These are phyloP conservation scores for Xerus inauris DNA, from an alignment of 2,113 vertebrate species.

Conservation along the genomic window DNA sequence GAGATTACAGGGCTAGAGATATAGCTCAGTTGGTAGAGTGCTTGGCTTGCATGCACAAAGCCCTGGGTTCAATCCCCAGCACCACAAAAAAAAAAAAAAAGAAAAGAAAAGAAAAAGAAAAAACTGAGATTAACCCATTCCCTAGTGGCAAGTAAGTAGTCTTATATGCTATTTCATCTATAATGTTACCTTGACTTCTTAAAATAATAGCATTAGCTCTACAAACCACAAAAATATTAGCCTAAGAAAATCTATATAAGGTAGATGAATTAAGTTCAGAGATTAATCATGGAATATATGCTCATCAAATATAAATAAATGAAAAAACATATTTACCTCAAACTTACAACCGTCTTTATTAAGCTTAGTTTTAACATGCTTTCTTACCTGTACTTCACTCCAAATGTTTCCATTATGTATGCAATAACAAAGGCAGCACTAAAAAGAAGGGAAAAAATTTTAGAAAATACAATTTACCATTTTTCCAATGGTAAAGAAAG, in stretches of 20 bases:
- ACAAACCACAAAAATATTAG: slow-evolving; percentile 27
- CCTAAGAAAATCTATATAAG: slow-evolving; percentile 15
- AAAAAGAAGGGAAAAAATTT: slow-evolving; percentile 74
- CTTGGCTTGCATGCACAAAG: too few species aligned
- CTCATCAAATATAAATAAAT: slow-evolving; percentile 27
- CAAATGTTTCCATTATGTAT: slow-evolving; percentile 99
- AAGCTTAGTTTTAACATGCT: slow-evolving; percentile 26
- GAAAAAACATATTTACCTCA: slow-evolving; percentile 16
- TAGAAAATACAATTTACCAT: neutral
- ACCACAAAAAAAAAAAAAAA: too few species aligned
- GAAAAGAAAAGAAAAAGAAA: too few species aligned
- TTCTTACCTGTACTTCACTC: slow-evolving; percentile 97
- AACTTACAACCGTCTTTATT: neutral
- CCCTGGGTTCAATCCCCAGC: too few species aligned
- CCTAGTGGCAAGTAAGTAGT: neutral
- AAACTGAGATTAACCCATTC: slow-evolving; percentile 31
- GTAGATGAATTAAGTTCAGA: neutral
- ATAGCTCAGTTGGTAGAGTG: too few species aligned
- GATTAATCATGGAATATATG: neutral
- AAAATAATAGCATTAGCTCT: slow-evolving; percentile 41
- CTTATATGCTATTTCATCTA: neutral
- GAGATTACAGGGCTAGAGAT: too few species aligned
- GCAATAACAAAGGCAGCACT: slow-evolving; percentile 99
- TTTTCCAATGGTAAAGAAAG: slow-evolving; percentile 23
- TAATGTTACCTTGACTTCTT: neutral